Conservation (phyloP, 1,140 invertebrate species). For the Vollenhovia emeryi region DNA sequence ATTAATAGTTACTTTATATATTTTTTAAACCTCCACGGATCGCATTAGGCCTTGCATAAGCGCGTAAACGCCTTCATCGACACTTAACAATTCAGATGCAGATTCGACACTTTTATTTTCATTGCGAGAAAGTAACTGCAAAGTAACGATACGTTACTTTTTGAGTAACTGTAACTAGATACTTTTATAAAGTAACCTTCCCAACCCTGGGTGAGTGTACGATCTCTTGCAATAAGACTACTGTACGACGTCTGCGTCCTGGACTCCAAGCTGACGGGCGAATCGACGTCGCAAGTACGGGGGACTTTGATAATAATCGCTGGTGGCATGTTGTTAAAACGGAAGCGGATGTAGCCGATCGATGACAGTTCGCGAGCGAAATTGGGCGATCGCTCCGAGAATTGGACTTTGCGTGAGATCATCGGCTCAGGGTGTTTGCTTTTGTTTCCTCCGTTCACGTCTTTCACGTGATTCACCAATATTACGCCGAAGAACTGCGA, state of each 20-base stretch:
- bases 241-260: background rate
- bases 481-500: conserved; percentile 1
- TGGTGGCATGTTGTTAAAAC: background rate
- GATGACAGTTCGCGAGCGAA: conserved; percentile 15
- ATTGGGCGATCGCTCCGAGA: background rate
- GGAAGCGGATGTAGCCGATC: conserved; percentile 29
- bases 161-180: too few relatives aligned
- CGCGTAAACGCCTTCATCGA: too few relatives aligned
- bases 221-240: background rate
- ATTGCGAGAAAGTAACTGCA: too few relatives aligned
- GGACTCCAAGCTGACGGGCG: background rate
- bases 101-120: too few relatives aligned
- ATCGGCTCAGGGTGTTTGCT: background rate
- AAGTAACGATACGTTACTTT: too few relatives aligned
- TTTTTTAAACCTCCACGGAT: too few relatives aligned
- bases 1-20: too few relatives aligned
- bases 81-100: too few relatives aligned
- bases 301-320: background rate
- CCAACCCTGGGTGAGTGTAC: too few relatives aligned
- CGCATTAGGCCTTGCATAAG: too few relatives aligned
- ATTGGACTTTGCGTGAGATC: background rate
- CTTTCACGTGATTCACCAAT: background rate
- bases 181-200: too few relatives aligned
- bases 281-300: background rate
- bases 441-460: background rate